Conservation (phyloP, 1,140 invertebrate species). For the Hylaeus anthracinus region DNA sequence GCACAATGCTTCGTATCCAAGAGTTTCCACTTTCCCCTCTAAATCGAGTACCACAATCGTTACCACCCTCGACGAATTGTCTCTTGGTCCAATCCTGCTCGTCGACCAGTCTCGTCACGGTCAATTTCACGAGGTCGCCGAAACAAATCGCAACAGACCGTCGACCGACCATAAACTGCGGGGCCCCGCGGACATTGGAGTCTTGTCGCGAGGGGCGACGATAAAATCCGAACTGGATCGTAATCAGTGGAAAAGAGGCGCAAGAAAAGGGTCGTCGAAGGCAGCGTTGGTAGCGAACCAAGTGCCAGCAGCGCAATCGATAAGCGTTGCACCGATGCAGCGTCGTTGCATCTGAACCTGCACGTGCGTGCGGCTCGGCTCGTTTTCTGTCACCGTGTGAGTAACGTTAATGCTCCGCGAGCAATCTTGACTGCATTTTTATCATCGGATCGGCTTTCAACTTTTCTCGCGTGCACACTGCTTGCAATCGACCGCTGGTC, state of each 20-base stretch:
- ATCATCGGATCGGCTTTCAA: slow-evolving; percentile 29
- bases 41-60: neutral
- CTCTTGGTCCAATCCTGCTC: neutral
- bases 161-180: too few species aligned
- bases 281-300: neutral
- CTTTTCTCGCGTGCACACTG: slow-evolving; percentile 31
- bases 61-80: too few species aligned
- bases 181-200: neutral
- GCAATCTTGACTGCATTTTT: slow-evolving; percentile 42
- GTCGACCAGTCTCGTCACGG: neutral
- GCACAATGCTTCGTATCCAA: too few species aligned
- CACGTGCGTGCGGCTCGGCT: neutral
- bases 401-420: slow-evolving; percentile 30
- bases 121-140: neutral
- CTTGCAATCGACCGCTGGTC: slow-evolving; percentile 38
- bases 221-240: slow-evolving; percentile 3
- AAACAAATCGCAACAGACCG: neutral
- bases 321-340: slow-evolving; percentile 23
- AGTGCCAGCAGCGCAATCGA: slow-evolving; percentile 30
- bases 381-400: neutral
- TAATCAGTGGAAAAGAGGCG: slow-evolving; percentile 8
- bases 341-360: neutral
- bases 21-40: neutral
- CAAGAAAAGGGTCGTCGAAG: slow-evolving; percentile 3
- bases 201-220: neutral